Evolutionary conservation across 2,113 vertebrate species (phyloP).

Genomic region (Tenebrosternarchus preto): DNA sequence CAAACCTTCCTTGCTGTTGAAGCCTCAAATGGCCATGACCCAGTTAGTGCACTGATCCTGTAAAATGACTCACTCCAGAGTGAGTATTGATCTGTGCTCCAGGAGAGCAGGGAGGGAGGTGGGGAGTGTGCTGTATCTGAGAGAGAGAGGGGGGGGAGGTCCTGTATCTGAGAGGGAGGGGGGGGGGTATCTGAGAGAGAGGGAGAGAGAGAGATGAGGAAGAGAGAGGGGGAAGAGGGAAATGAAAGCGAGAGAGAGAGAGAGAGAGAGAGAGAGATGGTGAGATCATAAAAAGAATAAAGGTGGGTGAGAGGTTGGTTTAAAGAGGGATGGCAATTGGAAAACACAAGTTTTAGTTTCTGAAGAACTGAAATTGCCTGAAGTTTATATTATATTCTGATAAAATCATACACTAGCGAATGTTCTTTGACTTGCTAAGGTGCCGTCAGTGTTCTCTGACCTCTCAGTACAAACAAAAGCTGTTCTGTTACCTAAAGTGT

Average conservation of each 20-base stretch:
- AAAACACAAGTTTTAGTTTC: neutral
- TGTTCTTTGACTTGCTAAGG: neutral
- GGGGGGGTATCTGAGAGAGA: neutral
- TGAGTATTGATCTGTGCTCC: constrained; percentile 24
- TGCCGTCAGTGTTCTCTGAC: neutral
- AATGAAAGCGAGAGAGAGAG: neutral
- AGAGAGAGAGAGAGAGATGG: neutral
- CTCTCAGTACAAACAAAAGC: neutral
- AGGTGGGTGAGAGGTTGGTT: neutral
- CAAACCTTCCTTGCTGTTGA: neutral
- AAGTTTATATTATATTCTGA: neutral
- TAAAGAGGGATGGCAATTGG: neutral
- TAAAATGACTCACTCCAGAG: neutral
- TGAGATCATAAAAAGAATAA: neutral
- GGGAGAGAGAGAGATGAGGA: neutral
- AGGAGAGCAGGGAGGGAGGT: neutral
- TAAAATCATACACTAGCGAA: neutral
- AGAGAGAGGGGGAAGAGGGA: neutral
- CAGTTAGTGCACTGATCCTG: constrained; percentile 20
- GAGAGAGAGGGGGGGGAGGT: neutral
- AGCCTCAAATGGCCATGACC: constrained; percentile 18
- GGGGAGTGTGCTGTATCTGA: neutral
- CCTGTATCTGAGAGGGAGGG: neutral
- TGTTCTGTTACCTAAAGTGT: no score
- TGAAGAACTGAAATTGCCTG: neutral